Conservation (phyloP, 2,888 invertebrate species). For the Steinernema scapterisci region DNA sequence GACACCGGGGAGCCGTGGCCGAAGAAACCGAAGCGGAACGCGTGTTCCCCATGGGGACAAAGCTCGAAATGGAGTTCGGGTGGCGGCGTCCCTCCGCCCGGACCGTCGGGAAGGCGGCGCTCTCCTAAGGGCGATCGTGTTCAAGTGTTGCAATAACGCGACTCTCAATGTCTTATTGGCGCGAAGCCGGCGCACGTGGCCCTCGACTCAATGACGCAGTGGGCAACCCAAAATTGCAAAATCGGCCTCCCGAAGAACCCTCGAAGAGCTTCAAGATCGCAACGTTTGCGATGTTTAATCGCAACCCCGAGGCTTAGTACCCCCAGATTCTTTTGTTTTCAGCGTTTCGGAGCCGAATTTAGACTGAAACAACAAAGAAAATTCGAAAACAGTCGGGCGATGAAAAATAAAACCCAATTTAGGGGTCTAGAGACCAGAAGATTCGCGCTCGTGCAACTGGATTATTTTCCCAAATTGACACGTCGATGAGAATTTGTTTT, state of each 20-base stretch:
- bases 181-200: not conserved
- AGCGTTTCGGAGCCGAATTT: too few relatives aligned
- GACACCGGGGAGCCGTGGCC: too few relatives aligned
- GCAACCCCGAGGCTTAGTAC: too few relatives aligned
- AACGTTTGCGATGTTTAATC: not conserved
- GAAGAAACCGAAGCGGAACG: not conserved
- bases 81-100: not conserved
- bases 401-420: not conserved
- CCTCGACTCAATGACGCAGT: not conserved
- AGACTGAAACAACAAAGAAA: too few relatives aligned
- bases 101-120: not conserved
- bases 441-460: not conserved
- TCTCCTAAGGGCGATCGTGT: not conserved
- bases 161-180: not conserved
- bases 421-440: not conserved
- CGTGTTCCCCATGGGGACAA: not conserved
- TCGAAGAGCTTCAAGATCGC: not conserved
- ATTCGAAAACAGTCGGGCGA: conserved; percentile 2
- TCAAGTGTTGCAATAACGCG: conserved; percentile 21
- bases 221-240: not conserved
- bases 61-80: not conserved
- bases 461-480: conserved; percentile 5
- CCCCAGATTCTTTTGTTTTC: too few relatives aligned
- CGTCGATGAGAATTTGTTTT: not conserved
- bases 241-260: not conserved